Evolutionary conservation across 2,797 vertebrate species (phyloP), one percentile per base, ranked within the genome.

Genomic region (Botia almorhae): DNA sequence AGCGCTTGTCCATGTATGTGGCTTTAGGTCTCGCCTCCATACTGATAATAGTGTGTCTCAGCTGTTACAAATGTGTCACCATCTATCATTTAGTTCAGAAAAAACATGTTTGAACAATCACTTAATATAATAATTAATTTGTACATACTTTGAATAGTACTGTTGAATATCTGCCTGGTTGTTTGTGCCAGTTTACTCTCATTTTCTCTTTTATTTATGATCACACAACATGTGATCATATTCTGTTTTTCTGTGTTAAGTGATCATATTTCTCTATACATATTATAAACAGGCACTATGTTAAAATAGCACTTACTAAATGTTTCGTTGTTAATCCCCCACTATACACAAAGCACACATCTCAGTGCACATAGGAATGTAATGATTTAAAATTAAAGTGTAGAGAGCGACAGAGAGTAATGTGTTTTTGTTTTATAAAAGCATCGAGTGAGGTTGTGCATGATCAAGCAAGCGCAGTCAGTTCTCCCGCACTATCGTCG

Each of bases 391-490:
- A 7, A 23, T 21, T 56, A 67, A n/a, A 48, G 39, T 77, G 53
- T 29, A 64, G 7, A 11, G 0, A 36, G 29, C 8, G 12, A 2
- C 29, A 17, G 23, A 43, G 39, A 8, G n/a, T n/a, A n/a, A n/a
- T 43, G 1, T 70, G 67, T 71, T 78, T 68, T 80, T 69, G 39
- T 7, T 63, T 46, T 5, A 53, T 39, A 39, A 79, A 80, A 58
- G 69, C 78, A 80, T 29, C 1, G 21, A 56, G n/a, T 29, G 51
- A 80, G 78, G 50, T 7, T 74, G 78, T 36, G 70, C 71, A 80
- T 63, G 21, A 48, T 21, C 78, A 74, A 23, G 63, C 78, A 73
- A 61, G 70, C 78, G 70, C 78, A 55, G 33, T 53, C 53, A 76
- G 26, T 51, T n/a, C n/a, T n/a, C n/a, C n/a, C n/a, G n/a, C n/a